Conservation (phyloP, 2,888 invertebrate species). For the Chydorus sphaericus region DNA sequence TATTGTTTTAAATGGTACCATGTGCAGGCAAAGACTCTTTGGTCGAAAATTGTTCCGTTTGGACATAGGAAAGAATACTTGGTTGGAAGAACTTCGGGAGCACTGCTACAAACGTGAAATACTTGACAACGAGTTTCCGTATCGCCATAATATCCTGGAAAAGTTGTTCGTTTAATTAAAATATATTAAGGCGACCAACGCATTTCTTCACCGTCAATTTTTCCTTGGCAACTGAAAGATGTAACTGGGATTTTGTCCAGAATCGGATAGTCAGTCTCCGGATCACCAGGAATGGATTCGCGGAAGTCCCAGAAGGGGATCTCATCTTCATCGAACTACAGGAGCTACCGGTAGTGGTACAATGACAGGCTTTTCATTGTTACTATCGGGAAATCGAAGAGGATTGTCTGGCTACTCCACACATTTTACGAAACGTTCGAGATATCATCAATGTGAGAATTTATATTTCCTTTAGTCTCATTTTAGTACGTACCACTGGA, state of each 20-base stretch:
- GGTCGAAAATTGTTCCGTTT: constrained; percentile 50
- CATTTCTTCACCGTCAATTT: constrained; percentile 46
- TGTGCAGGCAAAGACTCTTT: constrained; percentile 47
- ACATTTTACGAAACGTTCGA: too few species aligned
- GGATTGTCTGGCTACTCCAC: too few species aligned
- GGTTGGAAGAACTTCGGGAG: constrained; percentile 23
- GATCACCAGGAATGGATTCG: constrained; percentile 48
- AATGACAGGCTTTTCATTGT: too few species aligned
- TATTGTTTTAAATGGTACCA: too few species aligned
- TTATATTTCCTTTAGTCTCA: too few species aligned
- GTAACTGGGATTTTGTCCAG: constrained; percentile 43
- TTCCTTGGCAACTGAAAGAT: constrained; percentile 43
- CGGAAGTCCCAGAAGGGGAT: constrained; percentile 40
- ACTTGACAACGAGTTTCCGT: constrained; percentile 47
- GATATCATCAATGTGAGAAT: too few species aligned
- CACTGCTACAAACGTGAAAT: constrained; percentile 45
- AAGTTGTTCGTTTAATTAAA: too few species aligned
- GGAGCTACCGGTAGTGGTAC: background rate
- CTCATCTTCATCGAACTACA: background rate
- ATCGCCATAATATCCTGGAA: constrained; percentile 51
- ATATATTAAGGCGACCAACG: background rate
- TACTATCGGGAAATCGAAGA: too few species aligned
- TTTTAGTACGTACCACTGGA: too few species aligned
- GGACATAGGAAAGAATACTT: constrained; percentile 44
- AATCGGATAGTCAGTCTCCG: constrained; percentile 48